Percentiles rank a stretch among this genome's conserved stretches.
Conservation (phyloP, 2,113 vertebrate genomes). For the Poeciliopsis turrubarensis region DNA sequence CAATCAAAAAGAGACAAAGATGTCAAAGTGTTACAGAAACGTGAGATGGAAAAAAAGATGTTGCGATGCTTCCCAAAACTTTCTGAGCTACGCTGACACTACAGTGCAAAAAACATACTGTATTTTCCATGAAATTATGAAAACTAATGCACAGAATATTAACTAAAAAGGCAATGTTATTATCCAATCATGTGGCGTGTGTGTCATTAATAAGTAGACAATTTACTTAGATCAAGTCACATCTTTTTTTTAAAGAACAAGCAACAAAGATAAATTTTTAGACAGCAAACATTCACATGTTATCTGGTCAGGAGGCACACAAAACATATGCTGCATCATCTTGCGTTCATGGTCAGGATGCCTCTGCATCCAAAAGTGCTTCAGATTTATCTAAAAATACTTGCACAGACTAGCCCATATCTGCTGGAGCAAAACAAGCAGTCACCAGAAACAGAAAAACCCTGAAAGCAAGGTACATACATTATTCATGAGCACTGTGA, state of each 20-base stretch:
- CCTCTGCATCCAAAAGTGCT: conserved; percentile 1
- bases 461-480: conserved; percentile 30
- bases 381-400: conserved; percentile 26
- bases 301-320: conserved; percentile 16
- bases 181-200: conserved; percentile 27
- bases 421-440: conserved; percentile 29
- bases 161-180: conserved; percentile 1
- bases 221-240: not conserved
- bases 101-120: not conserved
- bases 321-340: conserved; percentile 33
- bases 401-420: conserved; percentile 14
- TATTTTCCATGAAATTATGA: not conserved
- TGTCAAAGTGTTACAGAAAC: conserved; percentile 68
- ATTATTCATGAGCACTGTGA: conserved; percentile 58
- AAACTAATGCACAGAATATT: conserved; percentile 1
- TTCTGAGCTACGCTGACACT: conserved; percentile 1
- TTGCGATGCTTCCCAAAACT: conserved; percentile 34
- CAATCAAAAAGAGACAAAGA: conserved; percentile 39
- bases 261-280: not conserved
- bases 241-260: not conserved
- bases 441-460: conserved; percentile 41
- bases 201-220: not conserved
- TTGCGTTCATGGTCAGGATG: conserved; percentile 2
- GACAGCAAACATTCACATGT: conserved; percentile 12
- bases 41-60: conserved; percentile 57